phyloP scores from a whole-genome alignment of 2,113 vertebrate genomes.

The Oreotrochilus melanogaster region DNA sequence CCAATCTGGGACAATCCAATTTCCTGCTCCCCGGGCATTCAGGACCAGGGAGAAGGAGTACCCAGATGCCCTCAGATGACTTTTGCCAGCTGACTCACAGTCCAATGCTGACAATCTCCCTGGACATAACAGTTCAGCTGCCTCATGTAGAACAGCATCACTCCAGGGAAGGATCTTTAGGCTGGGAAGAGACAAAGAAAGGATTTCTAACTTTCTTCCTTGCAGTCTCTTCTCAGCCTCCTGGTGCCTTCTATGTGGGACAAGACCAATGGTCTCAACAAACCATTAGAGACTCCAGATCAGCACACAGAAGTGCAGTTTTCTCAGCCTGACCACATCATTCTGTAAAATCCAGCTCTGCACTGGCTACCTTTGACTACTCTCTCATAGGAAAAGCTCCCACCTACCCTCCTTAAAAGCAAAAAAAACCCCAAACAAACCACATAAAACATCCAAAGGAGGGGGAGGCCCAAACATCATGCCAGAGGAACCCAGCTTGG shows the following conservation, averaged over 20 bases:
- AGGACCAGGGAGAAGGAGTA: slow-evolving; percentile 22
- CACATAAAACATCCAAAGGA: not conserved
- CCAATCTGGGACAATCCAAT: slow-evolving; percentile 12
- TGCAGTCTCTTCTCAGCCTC: not conserved
- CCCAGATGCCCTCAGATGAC: not conserved
- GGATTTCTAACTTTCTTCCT: not conserved
- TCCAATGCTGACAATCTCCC: not conserved
- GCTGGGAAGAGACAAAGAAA: not conserved
- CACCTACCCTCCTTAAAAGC: not conserved
- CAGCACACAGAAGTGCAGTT: not conserved
- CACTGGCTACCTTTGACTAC: not conserved
- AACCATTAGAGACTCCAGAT: not conserved
- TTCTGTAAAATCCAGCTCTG: not conserved
- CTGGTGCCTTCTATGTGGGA: not conserved
- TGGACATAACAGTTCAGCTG: not conserved
- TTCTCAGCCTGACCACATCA: not conserved
- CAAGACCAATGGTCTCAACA: not conserved
- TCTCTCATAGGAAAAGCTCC: not conserved
- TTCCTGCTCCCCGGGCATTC: not conserved
- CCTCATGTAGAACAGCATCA: not conserved
- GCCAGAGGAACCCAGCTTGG: not conserved
- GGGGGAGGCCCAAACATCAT: not conserved
- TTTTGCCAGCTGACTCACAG: not conserved
- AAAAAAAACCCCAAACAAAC: not conserved
- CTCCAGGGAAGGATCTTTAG: not conserved